Percentiles rank a stretch among this genome's conserved stretches.
phyloP scores from a whole-genome alignment of 2,797 vertebrate species.

The Molossus molossus region DNA sequence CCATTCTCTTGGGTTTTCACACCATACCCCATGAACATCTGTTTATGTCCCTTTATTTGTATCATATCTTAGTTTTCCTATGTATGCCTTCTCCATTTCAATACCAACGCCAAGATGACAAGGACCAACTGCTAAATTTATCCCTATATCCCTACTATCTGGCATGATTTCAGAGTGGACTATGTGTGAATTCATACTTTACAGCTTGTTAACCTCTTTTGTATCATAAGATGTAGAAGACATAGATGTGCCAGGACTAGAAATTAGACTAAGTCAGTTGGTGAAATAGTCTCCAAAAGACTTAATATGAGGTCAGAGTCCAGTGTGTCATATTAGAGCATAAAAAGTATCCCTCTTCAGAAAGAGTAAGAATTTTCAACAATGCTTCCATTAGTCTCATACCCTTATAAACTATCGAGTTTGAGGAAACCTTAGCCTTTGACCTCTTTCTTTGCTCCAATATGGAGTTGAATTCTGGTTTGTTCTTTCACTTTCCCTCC shows the following conservation, averaged over 20 bases:
- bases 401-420: neutral
- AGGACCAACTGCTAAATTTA: neutral
- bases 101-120: neutral
- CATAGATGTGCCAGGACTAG: neutral
- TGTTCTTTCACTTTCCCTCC: neutral
- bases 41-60: neutral
- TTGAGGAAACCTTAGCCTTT: neutral
- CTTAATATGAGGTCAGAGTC: neutral
- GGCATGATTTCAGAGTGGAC: neutral
- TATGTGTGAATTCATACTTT: neutral
- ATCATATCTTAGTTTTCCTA: neutral
- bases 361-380: neutral
- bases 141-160: neutral
- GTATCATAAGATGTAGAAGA: neutral
- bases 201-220: neutral
- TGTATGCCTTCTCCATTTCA: neutral
- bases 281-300: neutral
- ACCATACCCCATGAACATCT: neutral
- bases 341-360: neutral
- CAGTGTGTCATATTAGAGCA: neutral
- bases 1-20: neutral
- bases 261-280: neutral
- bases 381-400: no score
- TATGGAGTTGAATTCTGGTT: neutral
- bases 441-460: neutral